Evolutionary conservation across 1,140 invertebrate species (phyloP), one percentile per base, ranked within the genome.

Genomic region (Protaetia brevitarsis): DNA sequence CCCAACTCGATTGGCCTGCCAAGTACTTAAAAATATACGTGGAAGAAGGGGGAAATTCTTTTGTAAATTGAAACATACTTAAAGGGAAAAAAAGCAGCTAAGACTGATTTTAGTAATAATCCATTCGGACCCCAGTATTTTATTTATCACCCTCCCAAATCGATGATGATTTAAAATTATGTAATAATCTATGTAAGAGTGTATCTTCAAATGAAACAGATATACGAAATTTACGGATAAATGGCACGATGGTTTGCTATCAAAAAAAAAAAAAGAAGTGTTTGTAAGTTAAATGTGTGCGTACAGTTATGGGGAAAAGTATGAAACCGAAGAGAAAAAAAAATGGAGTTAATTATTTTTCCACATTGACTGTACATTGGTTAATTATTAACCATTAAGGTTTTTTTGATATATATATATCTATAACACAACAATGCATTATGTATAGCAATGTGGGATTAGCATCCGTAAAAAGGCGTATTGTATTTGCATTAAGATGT

Each of bases 401-500:
- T n/a, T n/a, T n/a, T n/a, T n/a, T n/a, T n/a, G n/a, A n/a, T n/a
- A n/a, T n/a, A 34, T 34, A 8, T 51, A 51, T 8, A 51, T 51
- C 16, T 11, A 51, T 23, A 51, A 26, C 16, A 37, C 3, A 34
- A n/a, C 13, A 16, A 51, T 23, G 5, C 16, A 51, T 51, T 23
- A 51, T 23, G 16, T 23, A 51, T n/a, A n/a, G n/a, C n/a, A n/a
- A n/a, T 8, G 41, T 51, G 41, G 41, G 26, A 37, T 23, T 51
- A 19, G 21, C 21, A 51, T 51, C 41, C 41, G 26, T 23, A 16
- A 23, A n/a, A 59, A 29, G 27, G 10, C 28, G 28, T 28, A 58
- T 58, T 58, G 5, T 45, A 51, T 51, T 28, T 59, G 57, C 57
- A 59, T 59, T 59, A n/a, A 16, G 13, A 59, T 59, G 26, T 59